Evolutionary conservation across 2,113 vertebrate genomes (phyloP).

Genomic region (Cepphus grylle): DNA sequence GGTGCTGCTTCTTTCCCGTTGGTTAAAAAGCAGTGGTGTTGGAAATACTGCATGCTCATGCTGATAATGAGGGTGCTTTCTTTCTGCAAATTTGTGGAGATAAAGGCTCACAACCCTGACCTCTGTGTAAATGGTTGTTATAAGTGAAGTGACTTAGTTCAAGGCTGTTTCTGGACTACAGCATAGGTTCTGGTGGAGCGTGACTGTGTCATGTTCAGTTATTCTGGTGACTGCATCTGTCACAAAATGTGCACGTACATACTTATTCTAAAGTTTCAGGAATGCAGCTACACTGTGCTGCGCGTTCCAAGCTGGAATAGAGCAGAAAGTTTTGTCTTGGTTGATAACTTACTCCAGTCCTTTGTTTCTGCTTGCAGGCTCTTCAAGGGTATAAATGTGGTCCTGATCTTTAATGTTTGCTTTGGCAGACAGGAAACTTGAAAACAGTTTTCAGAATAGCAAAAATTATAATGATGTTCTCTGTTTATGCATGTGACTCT

Average conservation of each 20-base stretch:
- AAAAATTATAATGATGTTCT: not conserved
- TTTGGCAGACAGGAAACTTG: not conserved
- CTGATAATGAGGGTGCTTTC: not conserved
- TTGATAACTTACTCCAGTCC: not conserved
- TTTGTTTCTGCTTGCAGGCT: not conserved
- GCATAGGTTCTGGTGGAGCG: not conserved
- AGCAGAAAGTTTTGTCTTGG: not conserved
- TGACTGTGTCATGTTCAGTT: not conserved
- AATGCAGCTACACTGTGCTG: not conserved
- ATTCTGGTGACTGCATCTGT: not conserved
- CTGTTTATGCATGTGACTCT: not conserved
- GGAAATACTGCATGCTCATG: not conserved
- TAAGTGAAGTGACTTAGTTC: not conserved
- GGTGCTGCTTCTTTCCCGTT: not conserved
- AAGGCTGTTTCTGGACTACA: not conserved
- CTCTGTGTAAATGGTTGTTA: not conserved
- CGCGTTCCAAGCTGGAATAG: not conserved
- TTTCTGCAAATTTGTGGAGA: not conserved
- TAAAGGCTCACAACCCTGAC: not conserved
- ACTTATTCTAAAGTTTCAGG: not conserved
- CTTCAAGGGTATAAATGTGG: not conserved
- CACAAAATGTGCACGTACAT: not conserved
- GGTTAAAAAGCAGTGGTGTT: not conserved
- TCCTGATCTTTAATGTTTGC: not conserved
- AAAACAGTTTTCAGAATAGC: not conserved